Base-by-base conservation (phyloP, 2,797 vertebrate species). In the Pelobates cultripes region DNA sequence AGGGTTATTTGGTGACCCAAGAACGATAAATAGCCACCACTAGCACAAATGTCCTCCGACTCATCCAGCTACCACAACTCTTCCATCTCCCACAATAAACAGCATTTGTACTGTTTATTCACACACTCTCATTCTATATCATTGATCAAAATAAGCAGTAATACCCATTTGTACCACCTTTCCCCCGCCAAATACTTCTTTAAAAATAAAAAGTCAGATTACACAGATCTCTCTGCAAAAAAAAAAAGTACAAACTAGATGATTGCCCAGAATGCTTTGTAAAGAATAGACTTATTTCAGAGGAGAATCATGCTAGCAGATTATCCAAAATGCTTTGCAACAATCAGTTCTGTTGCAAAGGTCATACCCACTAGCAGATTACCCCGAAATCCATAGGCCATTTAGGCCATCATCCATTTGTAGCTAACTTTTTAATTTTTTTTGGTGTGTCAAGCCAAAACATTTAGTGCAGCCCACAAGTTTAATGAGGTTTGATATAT, bases 21-120 rank as follows among this genome's bases (percentile, higher is more conserved):
- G 12, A 63, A 63, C 63, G 44, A 63, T 70, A 78, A 78, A 72
- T 61, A 10, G 47, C 40, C 45, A 67, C 63, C 63, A 45, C 63
- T 74, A 61, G 61, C 47, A 42, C 77, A 66, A 43, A 64, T 4
- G 7, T 60, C n/a, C 55, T 3, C 68, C 42, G n/a, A n/a, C 69
- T 47, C 77, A 43, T 40, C 12, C 13, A 8, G 17, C 63, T 28
- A 53, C 43, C 51, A 15, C 5, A 6, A 12, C n/a, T n/a, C n/a
- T n/a, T n/a, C 12, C 13, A 8, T 43, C 63, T 28, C 66, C 43
- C 51, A 15, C 5, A 6, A 12, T 14, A 57, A 4, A 12, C 55
- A 57, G 55, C 14, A 51, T 28, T 28, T 51, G 47, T 51, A 51
- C 47, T 57, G 9, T 15, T 12, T 57, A 15, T 12, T 4, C 55